Conservation (phyloP, 2,888 invertebrate species). For the Pammene fasciana region DNA sequence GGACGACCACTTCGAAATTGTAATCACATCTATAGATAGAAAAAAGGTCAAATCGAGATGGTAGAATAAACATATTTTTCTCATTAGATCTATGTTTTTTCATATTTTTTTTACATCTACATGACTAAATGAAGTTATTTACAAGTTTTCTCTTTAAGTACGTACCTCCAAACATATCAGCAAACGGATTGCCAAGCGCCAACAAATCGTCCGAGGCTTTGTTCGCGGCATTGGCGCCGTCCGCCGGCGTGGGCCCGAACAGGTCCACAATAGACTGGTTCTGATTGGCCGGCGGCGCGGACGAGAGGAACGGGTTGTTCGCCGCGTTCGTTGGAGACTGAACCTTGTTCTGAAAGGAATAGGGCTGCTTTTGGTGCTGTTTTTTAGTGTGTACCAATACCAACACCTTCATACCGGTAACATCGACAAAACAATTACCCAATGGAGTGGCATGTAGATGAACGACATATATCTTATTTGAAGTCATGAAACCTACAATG, state of each 20-base stretch:
- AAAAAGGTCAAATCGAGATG: no score
- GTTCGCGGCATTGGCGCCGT: conserved; percentile 57
- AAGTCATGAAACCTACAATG: no score
- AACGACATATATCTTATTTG: no score
- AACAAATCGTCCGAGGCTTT: conserved; percentile 95
- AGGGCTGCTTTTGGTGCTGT: neutral
- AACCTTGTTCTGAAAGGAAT: conserved; percentile 84
- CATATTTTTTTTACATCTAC: no score
- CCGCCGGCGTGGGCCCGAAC: conserved; percentile 85
- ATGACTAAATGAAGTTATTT: no score
- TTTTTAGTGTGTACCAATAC: conserved; percentile 4
- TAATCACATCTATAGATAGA: no score
- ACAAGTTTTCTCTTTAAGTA: neutral
- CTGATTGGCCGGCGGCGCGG: conserved; percentile 82
- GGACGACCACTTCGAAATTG: no score
- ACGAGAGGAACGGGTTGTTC: conserved; percentile 94
- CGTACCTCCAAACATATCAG: conserved; percentile 88
- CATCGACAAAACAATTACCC: neutral
- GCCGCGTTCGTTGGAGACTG: conserved; percentile 89
- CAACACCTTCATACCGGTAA: conserved; percentile 9
- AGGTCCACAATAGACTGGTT: conserved; percentile 88
- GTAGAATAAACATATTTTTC: no score
- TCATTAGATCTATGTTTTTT: no score
- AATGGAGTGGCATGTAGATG: neutral
- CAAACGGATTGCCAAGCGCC: conserved; percentile 95